Evolutionary conservation across 2,797 vertebrate species (phyloP).

Genomic region (Cyclopterus lumpus): DNA sequence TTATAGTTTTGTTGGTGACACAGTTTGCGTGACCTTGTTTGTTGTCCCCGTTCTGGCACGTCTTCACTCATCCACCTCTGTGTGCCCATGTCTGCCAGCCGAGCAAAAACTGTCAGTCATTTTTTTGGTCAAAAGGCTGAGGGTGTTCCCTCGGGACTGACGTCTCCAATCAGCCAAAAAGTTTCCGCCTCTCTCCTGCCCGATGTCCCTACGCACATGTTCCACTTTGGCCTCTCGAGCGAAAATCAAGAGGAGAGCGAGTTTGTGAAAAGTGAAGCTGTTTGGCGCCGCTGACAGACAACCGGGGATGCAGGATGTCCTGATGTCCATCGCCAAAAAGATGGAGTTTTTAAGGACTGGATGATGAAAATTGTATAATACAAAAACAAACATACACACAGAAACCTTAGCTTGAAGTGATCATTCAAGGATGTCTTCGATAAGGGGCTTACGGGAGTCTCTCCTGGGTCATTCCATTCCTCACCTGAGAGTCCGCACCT

Average conservation of each 20-base stretch:
- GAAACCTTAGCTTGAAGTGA: constrained; percentile 28
- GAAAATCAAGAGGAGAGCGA: constrained; percentile 14
- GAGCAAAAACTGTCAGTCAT: constrained; percentile 74
- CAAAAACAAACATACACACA: constrained; percentile 9
- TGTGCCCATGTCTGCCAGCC: constrained; percentile 68
- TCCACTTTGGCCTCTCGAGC: constrained; percentile 60
- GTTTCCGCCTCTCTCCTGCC: constrained; percentile 26
- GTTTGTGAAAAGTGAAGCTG: constrained; percentile 47
- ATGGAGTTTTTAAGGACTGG: constrained; percentile 24
- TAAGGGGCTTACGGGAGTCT: constrained; percentile 31
- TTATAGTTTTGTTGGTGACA: constrained; percentile 57
- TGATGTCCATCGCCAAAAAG: constrained; percentile 46
- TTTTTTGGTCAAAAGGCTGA: constrained; percentile 56
- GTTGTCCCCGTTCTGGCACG: constrained; percentile 57
- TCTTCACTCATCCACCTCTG: constrained; percentile 60
- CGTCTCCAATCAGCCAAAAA: constrained; percentile 61
- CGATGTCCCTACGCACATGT: constrained; percentile 46
- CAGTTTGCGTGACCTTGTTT: constrained; percentile 74
- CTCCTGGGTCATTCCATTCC: constrained; percentile 31
- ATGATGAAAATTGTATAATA: constrained; percentile 33
- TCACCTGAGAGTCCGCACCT: constrained; percentile 36
- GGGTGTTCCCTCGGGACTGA: constrained; percentile 57
- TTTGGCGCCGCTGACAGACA: constrained; percentile 53
- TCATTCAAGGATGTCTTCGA: constrained; percentile 57
- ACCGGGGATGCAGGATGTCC: constrained; percentile 48